These are phyloP conservation scores for Ernsta delagoae DNA, from an alignment of 2,888 invertebrate genomes.

Conservation along the genomic window DNA sequence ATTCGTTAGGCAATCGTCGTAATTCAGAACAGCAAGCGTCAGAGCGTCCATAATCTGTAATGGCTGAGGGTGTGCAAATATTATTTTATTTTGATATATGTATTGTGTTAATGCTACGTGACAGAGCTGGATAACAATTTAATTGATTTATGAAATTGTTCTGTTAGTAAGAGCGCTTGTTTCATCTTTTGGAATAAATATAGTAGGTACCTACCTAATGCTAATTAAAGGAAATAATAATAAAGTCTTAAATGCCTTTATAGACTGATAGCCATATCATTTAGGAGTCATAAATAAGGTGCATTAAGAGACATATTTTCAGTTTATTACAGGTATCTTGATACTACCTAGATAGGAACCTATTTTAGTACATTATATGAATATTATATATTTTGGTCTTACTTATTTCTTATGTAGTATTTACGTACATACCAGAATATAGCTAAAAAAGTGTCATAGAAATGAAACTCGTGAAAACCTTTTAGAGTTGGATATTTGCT, in stretches of 20 bases:
- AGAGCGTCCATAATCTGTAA: conserved; percentile 23
- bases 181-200: background rate
- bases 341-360: no score
- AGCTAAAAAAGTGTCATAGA: conserved; percentile 11
- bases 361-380: no score
- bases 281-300: no score
- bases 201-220: background rate
- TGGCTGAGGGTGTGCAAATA: conserved; percentile 17
- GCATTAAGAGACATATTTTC: no score
- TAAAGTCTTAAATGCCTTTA: no score
- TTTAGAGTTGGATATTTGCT: conserved; percentile 33
- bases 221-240: no score
- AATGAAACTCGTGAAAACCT: conserved; percentile 29
- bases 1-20: conserved; percentile 24
- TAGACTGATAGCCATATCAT: no score
- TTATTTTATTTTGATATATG: conserved; percentile 23
- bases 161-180: background rate
- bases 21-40: conserved; percentile 25
- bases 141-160: conserved; percentile 7
- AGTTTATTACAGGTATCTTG: no score
- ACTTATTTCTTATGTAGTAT: no score
- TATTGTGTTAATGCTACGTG: conserved; percentile 18
- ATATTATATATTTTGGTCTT: no score
- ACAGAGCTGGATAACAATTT: background rate
- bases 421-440: no score